Evolutionary conservation across 2,113 vertebrate species (phyloP).

Genomic region (Salvator merianae): DNA sequence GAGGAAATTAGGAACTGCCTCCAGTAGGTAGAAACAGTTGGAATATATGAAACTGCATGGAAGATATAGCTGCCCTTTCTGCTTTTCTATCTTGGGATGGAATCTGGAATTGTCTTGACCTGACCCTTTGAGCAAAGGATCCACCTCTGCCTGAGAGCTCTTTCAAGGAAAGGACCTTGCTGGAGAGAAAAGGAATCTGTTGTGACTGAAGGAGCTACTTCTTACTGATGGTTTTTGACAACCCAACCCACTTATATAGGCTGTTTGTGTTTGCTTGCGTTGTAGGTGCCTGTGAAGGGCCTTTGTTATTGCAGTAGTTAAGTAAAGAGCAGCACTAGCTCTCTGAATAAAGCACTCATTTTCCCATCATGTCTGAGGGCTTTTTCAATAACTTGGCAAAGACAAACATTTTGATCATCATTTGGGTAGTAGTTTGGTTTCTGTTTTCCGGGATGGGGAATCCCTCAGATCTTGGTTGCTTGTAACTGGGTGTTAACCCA

Average conservation of each 20-base stretch:
- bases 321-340: not conserved
- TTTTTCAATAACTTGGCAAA: slow-evolving; percentile 19
- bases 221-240: slow-evolving; percentile 16
- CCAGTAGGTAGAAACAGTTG: not conserved
- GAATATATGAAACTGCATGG: not conserved
- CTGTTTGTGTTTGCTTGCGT: slow-evolving; percentile 4
- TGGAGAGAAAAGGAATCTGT: slow-evolving; percentile 16
- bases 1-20: not conserved
- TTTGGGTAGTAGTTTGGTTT: not conserved
- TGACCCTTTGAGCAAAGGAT: not conserved
- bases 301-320: not conserved
- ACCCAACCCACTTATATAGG: not conserved
- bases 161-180: not conserved
- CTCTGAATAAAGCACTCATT: slow-evolving; percentile 22
- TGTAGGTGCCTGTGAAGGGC: not conserved
- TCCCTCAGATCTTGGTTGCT: slow-evolving; percentile 18
- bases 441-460: slow-evolving; percentile 1
- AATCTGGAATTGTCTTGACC: not conserved
- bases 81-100: not conserved
- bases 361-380: not conserved
- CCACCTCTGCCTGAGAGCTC: not conserved
- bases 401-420: not conserved
- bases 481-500: not conserved
- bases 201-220: not conserved
- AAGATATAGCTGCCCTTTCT: not conserved